A percentile compares a stretch with the other conserved stretches of the same genome.
phyloP scores from a whole-genome alignment of 2,113 vertebrate species.

The Lophius piscatorius region DNA sequence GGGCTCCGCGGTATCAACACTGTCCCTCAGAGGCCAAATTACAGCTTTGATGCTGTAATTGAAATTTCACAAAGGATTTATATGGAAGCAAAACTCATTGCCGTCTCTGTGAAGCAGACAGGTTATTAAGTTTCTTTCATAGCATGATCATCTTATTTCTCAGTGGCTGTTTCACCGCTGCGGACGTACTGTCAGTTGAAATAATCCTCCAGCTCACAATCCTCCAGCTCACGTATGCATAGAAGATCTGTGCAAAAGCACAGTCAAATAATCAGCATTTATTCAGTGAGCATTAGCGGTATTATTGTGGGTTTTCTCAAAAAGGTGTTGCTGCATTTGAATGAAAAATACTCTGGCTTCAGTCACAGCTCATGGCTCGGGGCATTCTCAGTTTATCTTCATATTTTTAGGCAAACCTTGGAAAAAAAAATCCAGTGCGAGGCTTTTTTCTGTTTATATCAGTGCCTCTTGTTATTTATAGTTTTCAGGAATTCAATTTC shows the following conservation, averaged over 20 bases:
- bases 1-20: slow-evolving; percentile 32
- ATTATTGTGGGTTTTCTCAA: not conserved
- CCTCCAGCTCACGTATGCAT: slow-evolving; percentile 3
- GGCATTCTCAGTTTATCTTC: not conserved
- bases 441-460: slow-evolving; percentile 20
- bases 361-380: not conserved
- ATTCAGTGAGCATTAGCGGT: not conserved
- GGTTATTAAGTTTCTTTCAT: slow-evolving; percentile 69
- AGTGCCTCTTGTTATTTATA: slow-evolving; percentile 11
- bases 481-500: slow-evolving; percentile 22
- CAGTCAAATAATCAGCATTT: slow-evolving; percentile 17
- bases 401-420: slow-evolving; percentile 8
- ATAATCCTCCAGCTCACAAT: slow-evolving; percentile 59
- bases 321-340: not conserved
- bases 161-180: slow-evolving; percentile 45
- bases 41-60: slow-evolving; percentile 61
- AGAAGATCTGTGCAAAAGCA: slow-evolving; percentile 18
- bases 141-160: slow-evolving; percentile 60
- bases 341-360: slow-evolving; percentile 11
- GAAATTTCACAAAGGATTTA: slow-evolving; percentile 72
- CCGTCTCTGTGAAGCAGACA: slow-evolving; percentile 64
- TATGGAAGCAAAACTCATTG: slow-evolving; percentile 50
- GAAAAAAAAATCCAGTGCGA: slow-evolving; percentile 29
- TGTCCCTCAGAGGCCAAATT: slow-evolving; percentile 38
- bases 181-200: slow-evolving; percentile 66